Conservation (phyloP, 2,888 invertebrate genomes). For the Acleris literana region DNA sequence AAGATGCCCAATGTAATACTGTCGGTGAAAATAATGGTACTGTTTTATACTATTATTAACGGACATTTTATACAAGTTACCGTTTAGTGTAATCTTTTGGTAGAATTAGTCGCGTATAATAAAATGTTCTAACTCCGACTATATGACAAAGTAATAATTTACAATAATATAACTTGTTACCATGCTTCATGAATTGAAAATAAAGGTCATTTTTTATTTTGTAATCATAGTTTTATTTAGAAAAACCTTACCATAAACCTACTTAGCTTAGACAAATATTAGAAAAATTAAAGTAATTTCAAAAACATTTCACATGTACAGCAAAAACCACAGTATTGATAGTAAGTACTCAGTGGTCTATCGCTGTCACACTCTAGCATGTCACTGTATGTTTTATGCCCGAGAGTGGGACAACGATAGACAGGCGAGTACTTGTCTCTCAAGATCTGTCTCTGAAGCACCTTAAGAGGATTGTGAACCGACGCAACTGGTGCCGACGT, state of each 20-base stretch:
- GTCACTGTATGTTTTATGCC: too few relatives aligned
- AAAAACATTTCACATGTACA: not conserved
- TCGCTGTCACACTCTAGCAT: too few relatives aligned
- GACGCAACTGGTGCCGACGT: too few relatives aligned
- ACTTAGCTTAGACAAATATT: conserved; percentile 16
- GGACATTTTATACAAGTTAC: conserved; percentile 83
- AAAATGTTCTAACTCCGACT: conserved; percentile 76
- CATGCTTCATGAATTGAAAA: conserved; percentile 82
- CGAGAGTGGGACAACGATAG: too few relatives aligned
- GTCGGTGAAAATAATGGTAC: conserved; percentile 65
- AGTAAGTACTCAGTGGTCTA: too few relatives aligned
- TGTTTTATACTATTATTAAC: conserved; percentile 77
- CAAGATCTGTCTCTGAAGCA: too few relatives aligned
- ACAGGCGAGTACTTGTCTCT: too few relatives aligned
- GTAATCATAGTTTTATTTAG: conserved; percentile 67
- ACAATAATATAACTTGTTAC: conserved; percentile 79
- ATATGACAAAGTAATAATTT: conserved; percentile 76
- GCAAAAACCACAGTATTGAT: too few relatives aligned
- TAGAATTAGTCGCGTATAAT: conserved; percentile 74
- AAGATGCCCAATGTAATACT: conserved; percentile 61
- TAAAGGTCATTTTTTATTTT: conserved; percentile 83
- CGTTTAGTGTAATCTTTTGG: conserved; percentile 79
- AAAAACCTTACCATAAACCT: conserved; percentile 24
- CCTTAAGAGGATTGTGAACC: too few relatives aligned
- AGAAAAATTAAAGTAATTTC: conserved; percentile 6